Conservation (phyloP, 2,888 invertebrate genomes). For the Agapostemon virescens region DNA sequence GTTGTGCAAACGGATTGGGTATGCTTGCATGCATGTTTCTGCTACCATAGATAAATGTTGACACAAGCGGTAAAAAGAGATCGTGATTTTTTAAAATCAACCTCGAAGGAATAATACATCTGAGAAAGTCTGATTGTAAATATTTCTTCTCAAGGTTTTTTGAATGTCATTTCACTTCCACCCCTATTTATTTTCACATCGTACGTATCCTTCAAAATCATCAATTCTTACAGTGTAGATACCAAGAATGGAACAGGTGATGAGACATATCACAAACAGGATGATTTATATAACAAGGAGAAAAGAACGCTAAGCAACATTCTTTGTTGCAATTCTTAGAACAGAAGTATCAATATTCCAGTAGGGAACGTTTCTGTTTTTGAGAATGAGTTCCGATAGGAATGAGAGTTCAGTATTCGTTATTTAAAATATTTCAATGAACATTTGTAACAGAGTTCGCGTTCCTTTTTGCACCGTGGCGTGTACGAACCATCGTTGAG, state of each 20-base stretch:
- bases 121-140: constrained; percentile 74
- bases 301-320: constrained; percentile 4
- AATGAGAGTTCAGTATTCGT: constrained; percentile 29
- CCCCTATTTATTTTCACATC: neutral
- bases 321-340: constrained; percentile 17
- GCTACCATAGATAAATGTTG: constrained; percentile 16
- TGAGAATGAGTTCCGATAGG: constrained; percentile 1
- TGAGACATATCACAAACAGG: constrained; percentile 34
- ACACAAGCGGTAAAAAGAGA: constrained; percentile 67
- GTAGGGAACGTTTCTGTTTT: neutral
- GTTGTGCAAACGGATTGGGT: constrained; percentile 9
- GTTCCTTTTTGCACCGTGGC: neutral
- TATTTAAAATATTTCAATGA: constrained; percentile 15
- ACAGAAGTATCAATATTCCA: neutral
- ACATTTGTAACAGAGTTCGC: constrained; percentile 7
- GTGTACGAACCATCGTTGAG: neutral
- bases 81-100: constrained; percentile 78
- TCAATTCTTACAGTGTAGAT: constrained; percentile 50
- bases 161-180: constrained; percentile 28
- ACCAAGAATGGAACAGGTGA: constrained; percentile 30
- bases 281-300: constrained; percentile 34
- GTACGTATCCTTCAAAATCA: constrained; percentile 38
- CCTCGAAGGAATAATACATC: constrained; percentile 77
- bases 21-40: constrained; percentile 15
- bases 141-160: constrained; percentile 37